Evolutionary conservation across 2,113 vertebrate species (phyloP), one percentile per base, ranked within the genome.

Genomic region (Festucalex cinctus): DNA sequence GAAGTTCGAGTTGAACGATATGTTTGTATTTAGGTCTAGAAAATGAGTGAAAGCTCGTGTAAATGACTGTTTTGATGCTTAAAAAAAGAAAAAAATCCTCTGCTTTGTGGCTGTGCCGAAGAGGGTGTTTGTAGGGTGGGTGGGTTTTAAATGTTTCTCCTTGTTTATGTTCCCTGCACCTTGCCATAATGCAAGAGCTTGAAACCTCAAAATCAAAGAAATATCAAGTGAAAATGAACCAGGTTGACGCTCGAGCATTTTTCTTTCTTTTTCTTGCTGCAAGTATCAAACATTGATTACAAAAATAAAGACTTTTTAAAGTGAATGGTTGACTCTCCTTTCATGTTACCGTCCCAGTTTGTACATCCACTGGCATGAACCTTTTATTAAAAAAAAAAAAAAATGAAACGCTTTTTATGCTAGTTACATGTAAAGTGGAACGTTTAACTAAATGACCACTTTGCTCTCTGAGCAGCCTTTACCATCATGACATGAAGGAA

Each of bases 291-390:
- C 83, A 79, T 85, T 88, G 86, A 89, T 86, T 88, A 89, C 84
- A 82, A 89, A 90, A 90, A 90, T 89, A 89, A 88, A 90, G 79
- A 89, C 62, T 84, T 86, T 85, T 88, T 88, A 82, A 88, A 84
- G 2, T 41, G 13, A 41, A 8, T 22, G 37, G 5, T n/a, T 61
- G 10, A 39, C 20, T 10, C 7, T 36, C 16, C 56, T 32, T 9
- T 36, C 28, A 32, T 32, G 28, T 32, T 32, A 32, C 16, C 10
- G 5, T 14, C 16, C 16, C 16, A 17, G 43, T 44, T 44, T 44
- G 16, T 16, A 19, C 43, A 44, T 44, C 43, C 43, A 46, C 43
- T 46, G 43, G 16, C 17, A 46, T 46, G 17, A 19, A 14, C 43
- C 43, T 46, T 46, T n/a, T n/a, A n/a, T n/a, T n/a, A n/a, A n/a